These are phyloP conservation scores for Sterna hirundo DNA, from an alignment of 2,113 vertebrate species.

Conservation along the genomic window DNA sequence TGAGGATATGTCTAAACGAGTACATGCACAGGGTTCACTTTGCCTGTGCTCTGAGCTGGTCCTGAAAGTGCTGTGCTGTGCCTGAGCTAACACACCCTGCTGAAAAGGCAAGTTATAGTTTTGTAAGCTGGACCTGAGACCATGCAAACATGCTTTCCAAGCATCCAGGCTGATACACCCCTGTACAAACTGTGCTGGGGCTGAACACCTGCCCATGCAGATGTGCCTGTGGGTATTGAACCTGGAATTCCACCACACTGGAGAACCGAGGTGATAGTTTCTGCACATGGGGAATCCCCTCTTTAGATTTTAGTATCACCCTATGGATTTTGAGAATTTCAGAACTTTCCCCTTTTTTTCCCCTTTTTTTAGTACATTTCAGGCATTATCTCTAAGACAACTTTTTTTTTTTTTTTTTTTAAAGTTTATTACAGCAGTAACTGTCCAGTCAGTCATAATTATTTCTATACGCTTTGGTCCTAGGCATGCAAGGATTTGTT, in stretches of 20 bases:
- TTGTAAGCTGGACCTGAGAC: neutral
- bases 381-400: neutral
- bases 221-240: neutral
- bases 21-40: neutral
- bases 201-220: neutral
- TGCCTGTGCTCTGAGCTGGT: neutral
- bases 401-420: neutral
- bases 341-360: neutral
- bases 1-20: neutral
- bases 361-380: neutral
- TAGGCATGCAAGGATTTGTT: neutral
- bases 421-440: neutral
- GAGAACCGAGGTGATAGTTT: neutral
- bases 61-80: neutral
- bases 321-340: neutral
- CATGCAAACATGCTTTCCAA: fast-evolving
- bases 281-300: neutral
- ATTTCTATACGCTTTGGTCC: neutral
- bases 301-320: neutral
- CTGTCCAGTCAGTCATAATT: neutral
- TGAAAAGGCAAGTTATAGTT: neutral
- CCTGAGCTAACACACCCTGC: neutral
- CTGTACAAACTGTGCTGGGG: neutral
- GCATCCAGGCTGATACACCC: neutral
- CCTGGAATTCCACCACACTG: neutral